Base-by-base conservation (phyloP, 2,888 invertebrate species). In the Lucinisca nassula region DNA sequence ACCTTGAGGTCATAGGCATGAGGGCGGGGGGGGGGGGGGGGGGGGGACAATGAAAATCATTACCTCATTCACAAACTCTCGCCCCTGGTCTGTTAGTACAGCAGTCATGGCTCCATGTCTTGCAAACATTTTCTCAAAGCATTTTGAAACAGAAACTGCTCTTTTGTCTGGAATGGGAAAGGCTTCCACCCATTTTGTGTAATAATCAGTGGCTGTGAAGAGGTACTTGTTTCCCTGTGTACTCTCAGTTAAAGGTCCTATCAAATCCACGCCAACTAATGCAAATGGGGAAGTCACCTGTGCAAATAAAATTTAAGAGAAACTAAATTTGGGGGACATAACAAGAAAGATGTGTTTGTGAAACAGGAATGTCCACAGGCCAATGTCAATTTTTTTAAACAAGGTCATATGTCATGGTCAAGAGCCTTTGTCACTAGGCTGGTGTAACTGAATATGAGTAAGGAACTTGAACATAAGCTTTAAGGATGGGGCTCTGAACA, bases 171-270 rank as follows among this genome's bases (percentile, higher is more conserved):
- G 79, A 21, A 87, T 79, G 14, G 87, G 87, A 37, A 83, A 87
- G 14, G 87, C 83, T 38, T 87, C 87, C 21, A 84, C 82, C 87
- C 87, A 87, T 75, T 87, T 87, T 6, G 84, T 81, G 38, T 35
- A 87, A 30, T 81, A 84, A 49, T 87, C 87, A 38, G 87, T 87
- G 17, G 81, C 84, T 12, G 84, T 84, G 35, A 87, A 84, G 0
- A 87, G 84, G 40, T 81, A 87, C n/a, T 35, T 51, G 74, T 81
- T 81, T 12, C 87, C 87, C 12, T 24, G 2, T 3, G 12, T 8
- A 27, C 84, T 87, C 40, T 77, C 79, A 1, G 27, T 51, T 21
- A 87, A 70, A 21, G 87, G 87, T 14, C 84, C 84, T 45, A 81
- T 75, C 27, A 87, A 32, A 51, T 87, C 84, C 24, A 81, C 61